Conservation (phyloP, 2,113 vertebrate species). For the Malurus cyaneus region DNA sequence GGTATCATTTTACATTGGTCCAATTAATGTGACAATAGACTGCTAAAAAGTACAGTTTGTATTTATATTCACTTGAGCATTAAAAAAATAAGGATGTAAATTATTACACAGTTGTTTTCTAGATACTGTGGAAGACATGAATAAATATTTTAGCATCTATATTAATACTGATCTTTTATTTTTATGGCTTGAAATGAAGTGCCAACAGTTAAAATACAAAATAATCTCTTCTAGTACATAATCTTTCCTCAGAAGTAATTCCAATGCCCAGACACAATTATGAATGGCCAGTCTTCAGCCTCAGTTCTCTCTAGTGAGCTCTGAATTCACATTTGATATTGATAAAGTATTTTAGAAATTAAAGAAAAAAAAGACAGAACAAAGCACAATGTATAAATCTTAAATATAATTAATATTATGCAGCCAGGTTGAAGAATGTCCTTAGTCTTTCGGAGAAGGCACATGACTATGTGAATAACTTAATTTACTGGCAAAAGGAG, state of each 20-base stretch:
- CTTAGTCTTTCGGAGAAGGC: background rate
- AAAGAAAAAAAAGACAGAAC: background rate
- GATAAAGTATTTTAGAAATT: background rate
- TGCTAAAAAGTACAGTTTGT: background rate
- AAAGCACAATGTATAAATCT: background rate
- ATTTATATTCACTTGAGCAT: background rate
- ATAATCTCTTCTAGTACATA: background rate
- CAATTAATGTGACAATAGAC: background rate
- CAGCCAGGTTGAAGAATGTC: background rate
- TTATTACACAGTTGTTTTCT: background rate
- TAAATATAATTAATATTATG: background rate
- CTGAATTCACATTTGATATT: background rate
- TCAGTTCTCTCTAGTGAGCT: background rate
- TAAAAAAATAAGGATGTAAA: background rate
- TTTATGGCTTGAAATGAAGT: background rate
- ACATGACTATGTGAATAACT: background rate
- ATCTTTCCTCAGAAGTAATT: background rate
- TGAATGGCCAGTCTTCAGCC: background rate
- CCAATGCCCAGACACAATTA: background rate
- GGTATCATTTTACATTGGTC: background rate
- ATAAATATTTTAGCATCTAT: background rate
- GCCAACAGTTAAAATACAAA: background rate
- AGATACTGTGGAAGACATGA: background rate
- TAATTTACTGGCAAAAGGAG: conserved; percentile 3
- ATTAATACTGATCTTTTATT: background rate